Conservation (phyloP, 1,140 invertebrate genomes). For the Tribolium castaneum region DNA sequence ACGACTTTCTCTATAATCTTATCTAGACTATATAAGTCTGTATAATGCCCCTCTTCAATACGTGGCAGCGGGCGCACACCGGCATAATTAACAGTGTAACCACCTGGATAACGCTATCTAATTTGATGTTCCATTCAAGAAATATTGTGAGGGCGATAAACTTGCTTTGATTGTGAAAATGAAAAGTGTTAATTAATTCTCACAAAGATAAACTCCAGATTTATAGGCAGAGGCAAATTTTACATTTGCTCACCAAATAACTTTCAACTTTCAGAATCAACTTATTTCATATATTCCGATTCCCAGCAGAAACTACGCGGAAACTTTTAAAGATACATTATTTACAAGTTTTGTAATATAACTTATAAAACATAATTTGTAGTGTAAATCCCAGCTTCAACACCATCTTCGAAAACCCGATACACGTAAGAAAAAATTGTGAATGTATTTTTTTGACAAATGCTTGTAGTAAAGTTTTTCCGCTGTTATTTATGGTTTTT, state of each 20-base stretch:
- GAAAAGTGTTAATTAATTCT: conserved; percentile 21
- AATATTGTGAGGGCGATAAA: neutral
- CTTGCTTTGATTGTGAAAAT: neutral
- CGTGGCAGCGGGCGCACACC: neutral
- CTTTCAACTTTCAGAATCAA: too few species aligned
- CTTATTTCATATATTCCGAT: too few species aligned
- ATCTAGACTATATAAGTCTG: neutral
- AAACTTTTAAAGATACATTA: too few species aligned
- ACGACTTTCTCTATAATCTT: conserved; percentile 3
- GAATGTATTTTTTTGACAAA: too few species aligned
- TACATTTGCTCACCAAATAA: neutral
- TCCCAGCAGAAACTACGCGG: too few species aligned
- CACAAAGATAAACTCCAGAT: neutral
- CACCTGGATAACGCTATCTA: conserved; percentile 18
- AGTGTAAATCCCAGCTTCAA: too few species aligned
- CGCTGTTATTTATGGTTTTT: too few species aligned
- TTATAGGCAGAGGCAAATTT: neutral
- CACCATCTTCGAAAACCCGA: too few species aligned
- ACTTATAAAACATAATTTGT: too few species aligned
- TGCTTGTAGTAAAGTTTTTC: too few species aligned
- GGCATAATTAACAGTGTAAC: neutral
- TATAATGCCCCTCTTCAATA: neutral
- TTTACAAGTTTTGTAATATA: too few species aligned
- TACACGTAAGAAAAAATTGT: too few species aligned
- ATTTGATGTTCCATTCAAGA: conserved; percentile 4